These are phyloP conservation scores for Semibalanus balanoides DNA, from an alignment of 1,140 invertebrate genomes.

Conservation along the genomic window DNA sequence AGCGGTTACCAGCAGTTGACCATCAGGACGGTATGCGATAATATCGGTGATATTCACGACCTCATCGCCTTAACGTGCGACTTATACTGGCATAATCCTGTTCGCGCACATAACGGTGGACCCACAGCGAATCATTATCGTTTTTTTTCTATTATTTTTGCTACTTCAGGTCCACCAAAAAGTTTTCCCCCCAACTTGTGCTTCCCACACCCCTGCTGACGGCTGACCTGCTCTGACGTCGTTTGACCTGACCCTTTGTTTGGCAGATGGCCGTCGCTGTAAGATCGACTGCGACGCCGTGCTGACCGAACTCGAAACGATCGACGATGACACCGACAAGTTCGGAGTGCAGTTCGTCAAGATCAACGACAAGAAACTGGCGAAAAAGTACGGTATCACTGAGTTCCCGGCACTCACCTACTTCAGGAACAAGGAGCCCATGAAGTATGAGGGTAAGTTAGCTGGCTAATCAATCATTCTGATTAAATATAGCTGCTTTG, in stretches of 20 bases:
- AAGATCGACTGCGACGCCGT: slow-evolving; percentile 73
- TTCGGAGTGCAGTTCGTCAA: slow-evolving; percentile 90
- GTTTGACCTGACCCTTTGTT: slow-evolving; percentile 17
- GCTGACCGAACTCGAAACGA: slow-evolving; percentile 77
- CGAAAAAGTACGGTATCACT: slow-evolving; percentile 86
- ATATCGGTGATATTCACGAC: too few relatives aligned
- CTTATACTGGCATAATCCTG: too few relatives aligned
- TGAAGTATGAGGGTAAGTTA: slow-evolving; percentile 68
- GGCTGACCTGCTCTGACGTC: slow-evolving; percentile 1
- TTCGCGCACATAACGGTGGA: too few relatives aligned
- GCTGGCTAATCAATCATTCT: too few relatives aligned
- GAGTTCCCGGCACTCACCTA: slow-evolving; percentile 87
- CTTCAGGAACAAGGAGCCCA: slow-evolving; percentile 82
- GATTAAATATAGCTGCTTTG: too few relatives aligned
- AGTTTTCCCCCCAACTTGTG: too few relatives aligned
- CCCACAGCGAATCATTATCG: neutral
- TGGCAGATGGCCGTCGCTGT: slow-evolving; percentile 72
- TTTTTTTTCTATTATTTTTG: neutral
- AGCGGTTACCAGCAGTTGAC: too few relatives aligned
- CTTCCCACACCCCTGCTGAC: neutral
- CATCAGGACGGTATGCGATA: too few relatives aligned
- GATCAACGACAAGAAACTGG: slow-evolving; percentile 86
- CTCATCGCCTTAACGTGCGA: too few relatives aligned
- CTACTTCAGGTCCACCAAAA: neutral
- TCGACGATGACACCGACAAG: slow-evolving; percentile 83